These are phyloP conservation scores for Balaeniceps rex DNA, from an alignment of 2,113 vertebrate genomes.

Conservation along the genomic window DNA sequence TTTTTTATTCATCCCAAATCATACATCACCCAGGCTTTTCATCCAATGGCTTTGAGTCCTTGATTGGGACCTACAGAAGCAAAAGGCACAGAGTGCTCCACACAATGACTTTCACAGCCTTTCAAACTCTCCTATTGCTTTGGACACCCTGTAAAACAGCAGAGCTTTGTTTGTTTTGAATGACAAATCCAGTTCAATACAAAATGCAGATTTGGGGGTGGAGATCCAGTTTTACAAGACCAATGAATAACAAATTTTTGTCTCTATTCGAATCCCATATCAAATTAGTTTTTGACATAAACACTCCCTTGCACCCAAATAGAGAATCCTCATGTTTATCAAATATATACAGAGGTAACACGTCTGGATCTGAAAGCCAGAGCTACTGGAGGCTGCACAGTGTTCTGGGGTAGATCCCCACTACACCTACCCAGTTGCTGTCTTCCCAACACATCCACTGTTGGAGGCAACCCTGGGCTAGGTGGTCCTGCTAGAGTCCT, in stretches of 20 bases:
- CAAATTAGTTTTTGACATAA: neutral
- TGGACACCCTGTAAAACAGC: neutral
- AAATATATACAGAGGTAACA: neutral
- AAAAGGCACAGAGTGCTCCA: neutral
- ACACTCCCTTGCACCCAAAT: neutral
- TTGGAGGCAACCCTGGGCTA: neutral
- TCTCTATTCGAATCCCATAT: neutral
- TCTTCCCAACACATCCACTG: neutral
- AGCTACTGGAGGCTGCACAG: neutral
- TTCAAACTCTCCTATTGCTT: neutral
- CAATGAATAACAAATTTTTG: neutral
- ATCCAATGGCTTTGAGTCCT: neutral
- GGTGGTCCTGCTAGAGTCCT: neutral
- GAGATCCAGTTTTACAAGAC: neutral
- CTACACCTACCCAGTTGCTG: neutral
- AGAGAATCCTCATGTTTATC: neutral
- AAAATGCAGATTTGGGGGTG: neutral
- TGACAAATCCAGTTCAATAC: neutral
- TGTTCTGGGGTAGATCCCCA: neutral
- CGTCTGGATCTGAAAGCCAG: neutral
- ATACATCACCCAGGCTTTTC: neutral
- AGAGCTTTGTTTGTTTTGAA: neutral
- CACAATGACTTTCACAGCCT: neutral
- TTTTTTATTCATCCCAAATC: neutral
- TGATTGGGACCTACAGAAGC: neutral